These are phyloP conservation scores for Sebastes hopkinsi DNA, from an alignment of 2,797 vertebrate species.

Conservation along the genomic window DNA sequence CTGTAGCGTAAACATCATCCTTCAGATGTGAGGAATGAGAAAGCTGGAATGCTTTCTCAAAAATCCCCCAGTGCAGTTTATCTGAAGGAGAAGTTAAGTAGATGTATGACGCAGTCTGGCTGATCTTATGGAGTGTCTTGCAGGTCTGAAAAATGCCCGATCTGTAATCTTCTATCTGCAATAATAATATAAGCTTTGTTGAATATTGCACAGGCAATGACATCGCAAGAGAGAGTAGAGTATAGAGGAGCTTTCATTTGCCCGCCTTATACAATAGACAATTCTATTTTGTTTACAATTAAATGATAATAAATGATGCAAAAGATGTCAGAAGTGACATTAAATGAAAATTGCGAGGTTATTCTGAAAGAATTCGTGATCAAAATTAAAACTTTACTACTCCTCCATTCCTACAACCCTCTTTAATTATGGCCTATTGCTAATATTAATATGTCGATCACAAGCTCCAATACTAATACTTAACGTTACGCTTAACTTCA, in stretches of 20 bases:
- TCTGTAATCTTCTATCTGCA: slow-evolving; percentile 23
- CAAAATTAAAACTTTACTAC: not conserved
- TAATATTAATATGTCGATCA: too few relatives aligned
- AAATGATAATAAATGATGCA: slow-evolving; percentile 6
- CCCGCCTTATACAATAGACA: not conserved
- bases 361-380: not conserved
- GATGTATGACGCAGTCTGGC: slow-evolving; percentile 29
- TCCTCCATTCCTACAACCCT: too few relatives aligned
- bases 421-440: too few relatives aligned
- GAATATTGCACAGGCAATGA: slow-evolving; percentile 1
- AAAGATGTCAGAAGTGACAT: not conserved
- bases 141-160: slow-evolving; percentile 10
- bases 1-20: slow-evolving; percentile 32
- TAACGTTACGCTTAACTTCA: too few relatives aligned
- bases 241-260: not conserved
- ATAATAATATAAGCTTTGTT: slow-evolving; percentile 10
- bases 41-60: slow-evolving; percentile 7
- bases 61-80: slow-evolving; percentile 36
- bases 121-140: slow-evolving; percentile 19
- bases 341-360: not conserved
- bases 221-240: not conserved
- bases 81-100: slow-evolving; percentile 44
- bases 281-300: not conserved
- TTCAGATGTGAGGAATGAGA: slow-evolving; percentile 43
- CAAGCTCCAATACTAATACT: too few relatives aligned